Evolutionary conservation across 1,140 invertebrate species (phyloP).

Genomic region (Cydia pomonella): DNA sequence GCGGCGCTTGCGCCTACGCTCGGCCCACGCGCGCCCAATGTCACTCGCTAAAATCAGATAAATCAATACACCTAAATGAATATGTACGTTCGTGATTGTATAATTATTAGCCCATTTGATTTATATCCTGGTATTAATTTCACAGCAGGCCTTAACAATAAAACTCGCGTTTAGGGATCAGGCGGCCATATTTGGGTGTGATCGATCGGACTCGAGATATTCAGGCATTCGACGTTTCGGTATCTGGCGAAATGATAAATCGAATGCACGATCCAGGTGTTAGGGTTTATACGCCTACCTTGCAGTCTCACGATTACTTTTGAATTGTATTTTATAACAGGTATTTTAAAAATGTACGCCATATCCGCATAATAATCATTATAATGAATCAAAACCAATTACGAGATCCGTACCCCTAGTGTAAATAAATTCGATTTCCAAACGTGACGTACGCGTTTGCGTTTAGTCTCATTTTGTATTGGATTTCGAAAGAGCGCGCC

Average conservation of each 20-base stretch:
- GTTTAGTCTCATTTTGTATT: too few species aligned
- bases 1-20: slow-evolving; percentile 50
- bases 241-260: slow-evolving; percentile 26
- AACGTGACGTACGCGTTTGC: too few species aligned
- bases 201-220: slow-evolving; percentile 18
- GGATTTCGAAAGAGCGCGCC: too few species aligned
- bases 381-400: too few species aligned
- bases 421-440: too few species aligned
- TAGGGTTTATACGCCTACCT: slow-evolving; percentile 3
- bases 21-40: slow-evolving; percentile 34
- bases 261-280: slow-evolving; percentile 18
- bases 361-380: too few species aligned
- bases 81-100: slow-evolving; percentile 48
- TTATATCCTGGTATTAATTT: slow-evolving; percentile 46
- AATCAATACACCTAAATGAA: slow-evolving; percentile 61
- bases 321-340: neutral
- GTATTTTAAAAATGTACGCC: neutral
- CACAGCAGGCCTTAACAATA: slow-evolving; percentile 35
- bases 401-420: too few species aligned
- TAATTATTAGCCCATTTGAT: slow-evolving; percentile 64
- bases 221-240: slow-evolving; percentile 10
- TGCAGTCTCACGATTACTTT: neutral
- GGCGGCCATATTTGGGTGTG: slow-evolving; percentile 6
- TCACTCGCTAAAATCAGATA: slow-evolving; percentile 42
- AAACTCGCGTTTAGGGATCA: slow-evolving; percentile 5